Evolutionary conservation across 2,113 vertebrate genomes (phyloP).

Genomic region (Microcebus ravelobensis): DNA sequence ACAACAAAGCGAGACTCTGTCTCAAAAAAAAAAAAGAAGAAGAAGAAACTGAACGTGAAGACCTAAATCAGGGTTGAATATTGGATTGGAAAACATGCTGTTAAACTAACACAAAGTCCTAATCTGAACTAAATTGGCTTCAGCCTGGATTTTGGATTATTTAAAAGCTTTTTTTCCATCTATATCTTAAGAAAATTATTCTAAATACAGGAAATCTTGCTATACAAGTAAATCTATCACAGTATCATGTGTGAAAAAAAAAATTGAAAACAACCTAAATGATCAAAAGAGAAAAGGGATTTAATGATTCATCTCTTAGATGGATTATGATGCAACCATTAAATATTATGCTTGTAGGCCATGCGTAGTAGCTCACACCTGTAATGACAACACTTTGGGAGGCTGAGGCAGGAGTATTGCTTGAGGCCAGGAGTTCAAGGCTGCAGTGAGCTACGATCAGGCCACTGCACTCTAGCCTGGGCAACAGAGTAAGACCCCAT

Average conservation of each 20-base stretch:
- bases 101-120: background rate
- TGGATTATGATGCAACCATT: background rate
- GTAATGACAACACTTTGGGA: too few relatives aligned
- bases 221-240: background rate
- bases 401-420: too few relatives aligned
- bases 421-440: too few relatives aligned
- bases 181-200: background rate
- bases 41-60: background rate
- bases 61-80: background rate
- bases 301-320: background rate
- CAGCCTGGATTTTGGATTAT: background rate
- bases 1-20: too few relatives aligned
- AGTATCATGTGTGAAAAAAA: background rate
- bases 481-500: too few relatives aligned
- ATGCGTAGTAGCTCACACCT: too few relatives aligned
- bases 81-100: background rate
- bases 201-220: slow-evolving; percentile 8
- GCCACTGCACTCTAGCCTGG: too few relatives aligned
- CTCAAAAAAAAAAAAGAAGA: too few relatives aligned
- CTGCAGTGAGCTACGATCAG: too few relatives aligned
- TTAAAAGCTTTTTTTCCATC: background rate
- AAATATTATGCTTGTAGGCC: too few relatives aligned
- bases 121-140: background rate
- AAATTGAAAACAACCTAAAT: background rate
- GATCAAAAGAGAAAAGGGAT: background rate